These are phyloP conservation scores for Pomacea canaliculata DNA, from an alignment of 2,888 invertebrate species.

Conservation along the genomic window DNA sequence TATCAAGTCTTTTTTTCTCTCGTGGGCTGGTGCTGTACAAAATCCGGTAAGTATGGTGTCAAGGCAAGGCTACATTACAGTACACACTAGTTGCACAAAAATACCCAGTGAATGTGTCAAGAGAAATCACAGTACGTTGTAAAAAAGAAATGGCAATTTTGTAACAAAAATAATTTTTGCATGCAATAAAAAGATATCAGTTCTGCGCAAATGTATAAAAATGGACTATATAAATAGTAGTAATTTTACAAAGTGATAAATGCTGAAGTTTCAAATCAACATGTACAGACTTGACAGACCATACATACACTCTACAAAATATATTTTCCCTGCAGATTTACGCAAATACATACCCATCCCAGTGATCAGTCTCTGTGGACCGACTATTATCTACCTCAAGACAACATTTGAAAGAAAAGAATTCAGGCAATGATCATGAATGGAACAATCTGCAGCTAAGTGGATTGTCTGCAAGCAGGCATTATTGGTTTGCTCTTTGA, in stretches of 20 bases:
- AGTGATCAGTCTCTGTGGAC: not conserved
- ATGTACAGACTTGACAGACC: slow-evolving; percentile 27
- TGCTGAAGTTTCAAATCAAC: slow-evolving; percentile 40
- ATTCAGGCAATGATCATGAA: no score
- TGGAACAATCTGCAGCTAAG: no score
- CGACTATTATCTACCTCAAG: no score
- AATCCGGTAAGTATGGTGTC: slow-evolving; percentile 10
- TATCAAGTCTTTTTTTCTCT: no score
- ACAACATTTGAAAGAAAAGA: no score
- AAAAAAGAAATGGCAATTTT: slow-evolving; percentile 41
- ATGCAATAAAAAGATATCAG: slow-evolving; percentile 46
- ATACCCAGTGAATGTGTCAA: slow-evolving; percentile 39
- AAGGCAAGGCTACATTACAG: slow-evolving; percentile 23
- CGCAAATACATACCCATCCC: slow-evolving; percentile 6
- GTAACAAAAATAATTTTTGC: slow-evolving; percentile 47
- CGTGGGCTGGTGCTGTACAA: slow-evolving; percentile 18
- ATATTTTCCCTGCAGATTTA: slow-evolving; percentile 32
- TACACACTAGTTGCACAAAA: slow-evolving; percentile 25
- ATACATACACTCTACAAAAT: slow-evolving; percentile 34
- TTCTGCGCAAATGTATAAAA: slow-evolving; percentile 48
- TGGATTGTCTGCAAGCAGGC: no score
- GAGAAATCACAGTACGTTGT: slow-evolving; percentile 50
- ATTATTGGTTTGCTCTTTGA: no score
- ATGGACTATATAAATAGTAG: slow-evolving; percentile 41
- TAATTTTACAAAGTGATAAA: slow-evolving; percentile 43